phyloP scores from a whole-genome alignment of 2,888 invertebrate genomes.

The Ptilodon capucinus region DNA sequence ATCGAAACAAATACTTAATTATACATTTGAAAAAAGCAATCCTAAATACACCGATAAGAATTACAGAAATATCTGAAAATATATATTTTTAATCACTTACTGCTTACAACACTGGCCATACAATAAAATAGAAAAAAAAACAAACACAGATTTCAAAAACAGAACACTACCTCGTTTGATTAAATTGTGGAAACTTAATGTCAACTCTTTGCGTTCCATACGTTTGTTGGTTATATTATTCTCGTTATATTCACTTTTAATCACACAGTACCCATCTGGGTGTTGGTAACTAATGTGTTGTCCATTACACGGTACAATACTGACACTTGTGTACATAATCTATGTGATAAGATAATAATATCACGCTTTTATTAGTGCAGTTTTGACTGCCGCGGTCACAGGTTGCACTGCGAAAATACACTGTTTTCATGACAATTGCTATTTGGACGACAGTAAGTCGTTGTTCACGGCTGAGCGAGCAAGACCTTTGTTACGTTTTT shows the following conservation, averaged over 20 bases:
- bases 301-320: slow-evolving; percentile 65
- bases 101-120: slow-evolving; percentile 19
- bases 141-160: slow-evolving; percentile 27
- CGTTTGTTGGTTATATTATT: slow-evolving; percentile 46
- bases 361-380: slow-evolving; percentile 38
- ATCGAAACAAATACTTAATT: neutral
- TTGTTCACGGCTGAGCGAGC: slow-evolving; percentile 34
- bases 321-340: slow-evolving; percentile 79
- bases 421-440: slow-evolving; percentile 36
- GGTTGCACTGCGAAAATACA: slow-evolving; percentile 35
- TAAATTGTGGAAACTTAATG: slow-evolving; percentile 77
- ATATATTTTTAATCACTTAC: slow-evolving; percentile 20
- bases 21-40: too few species aligned
- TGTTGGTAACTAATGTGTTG: slow-evolving; percentile 66
- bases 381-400: slow-evolving; percentile 30
- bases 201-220: slow-evolving; percentile 74
- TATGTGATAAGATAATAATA: slow-evolving; percentile 71
- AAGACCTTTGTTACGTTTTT: slow-evolving; percentile 33
- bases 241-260: slow-evolving; percentile 40
- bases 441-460: slow-evolving; percentile 29
- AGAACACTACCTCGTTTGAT: slow-evolving; percentile 72
- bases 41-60: neutral
- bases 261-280: slow-evolving; percentile 51
- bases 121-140: slow-evolving; percentile 17
- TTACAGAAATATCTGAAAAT: slow-evolving; percentile 4